phyloP scores from a whole-genome alignment of 2,797 vertebrate genomes.

The Acomys russatus region DNA sequence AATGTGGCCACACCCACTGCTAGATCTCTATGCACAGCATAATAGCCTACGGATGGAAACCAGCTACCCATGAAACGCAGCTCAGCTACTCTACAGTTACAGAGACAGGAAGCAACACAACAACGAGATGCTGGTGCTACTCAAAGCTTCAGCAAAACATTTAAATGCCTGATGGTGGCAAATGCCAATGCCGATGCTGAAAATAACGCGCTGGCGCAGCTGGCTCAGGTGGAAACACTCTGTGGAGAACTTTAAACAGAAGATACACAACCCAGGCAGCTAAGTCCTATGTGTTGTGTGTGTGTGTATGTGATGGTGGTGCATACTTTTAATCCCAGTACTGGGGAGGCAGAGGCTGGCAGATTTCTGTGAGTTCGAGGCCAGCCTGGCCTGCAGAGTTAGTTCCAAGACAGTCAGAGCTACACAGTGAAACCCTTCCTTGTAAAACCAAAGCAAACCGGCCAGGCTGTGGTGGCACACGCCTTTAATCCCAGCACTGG shows the following conservation, averaged over 20 bases:
- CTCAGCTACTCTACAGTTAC: background rate
- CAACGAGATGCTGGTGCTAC: background rate
- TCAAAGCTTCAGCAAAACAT: slow-evolving; percentile 21
- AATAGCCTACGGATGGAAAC: background rate
- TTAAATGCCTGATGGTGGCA: background rate
- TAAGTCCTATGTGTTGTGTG: background rate
- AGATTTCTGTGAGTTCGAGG: no score
- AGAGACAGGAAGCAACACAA: slow-evolving; percentile 33
- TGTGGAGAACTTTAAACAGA: slow-evolving; percentile 35
- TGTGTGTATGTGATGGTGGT: no score
- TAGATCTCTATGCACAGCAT: background rate
- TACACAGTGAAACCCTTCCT: background rate
- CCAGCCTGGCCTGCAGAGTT: no score
- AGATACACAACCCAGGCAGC: background rate
- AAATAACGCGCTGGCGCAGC: background rate
- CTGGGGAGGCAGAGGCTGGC: no score
- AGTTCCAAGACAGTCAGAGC: background rate
- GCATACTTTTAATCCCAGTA: no score
- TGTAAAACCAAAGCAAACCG: background rate
- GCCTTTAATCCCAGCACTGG: no score
- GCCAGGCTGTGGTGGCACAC: no score
- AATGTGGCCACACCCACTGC: background rate
- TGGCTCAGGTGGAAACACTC: background rate
- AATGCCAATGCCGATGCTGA: background rate
- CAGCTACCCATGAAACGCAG: background rate